These are phyloP conservation scores for Musca domestica DNA, from an alignment of 1,140 invertebrate genomes.

Conservation along the genomic window DNA sequence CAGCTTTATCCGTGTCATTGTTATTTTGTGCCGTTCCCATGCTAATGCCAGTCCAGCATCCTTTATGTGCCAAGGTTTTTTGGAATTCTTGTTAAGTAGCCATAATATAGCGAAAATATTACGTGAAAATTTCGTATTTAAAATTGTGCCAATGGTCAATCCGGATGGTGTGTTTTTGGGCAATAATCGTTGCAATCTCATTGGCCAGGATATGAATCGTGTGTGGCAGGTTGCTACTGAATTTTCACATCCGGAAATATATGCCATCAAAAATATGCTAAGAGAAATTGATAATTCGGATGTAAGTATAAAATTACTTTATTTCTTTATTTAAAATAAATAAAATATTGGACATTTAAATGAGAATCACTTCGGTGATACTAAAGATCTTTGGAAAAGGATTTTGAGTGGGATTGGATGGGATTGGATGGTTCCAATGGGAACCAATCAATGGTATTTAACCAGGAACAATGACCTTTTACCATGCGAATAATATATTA, in stretches of 20 bases:
- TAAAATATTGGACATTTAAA: no score
- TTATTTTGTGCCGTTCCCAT: conserved; percentile 80
- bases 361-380: no score
- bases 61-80: conserved; percentile 90
- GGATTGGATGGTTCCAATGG: no score
- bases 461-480: no score
- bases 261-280: conserved; percentile 76
- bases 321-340: no score
- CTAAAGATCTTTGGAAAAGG: no score
- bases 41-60: conserved; percentile 92
- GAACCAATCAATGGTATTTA: no score
- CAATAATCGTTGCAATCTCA: conserved; percentile 86
- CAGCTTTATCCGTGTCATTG: conserved; percentile 62
- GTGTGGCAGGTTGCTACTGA: conserved; percentile 85
- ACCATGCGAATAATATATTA: no score
- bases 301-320: no score
- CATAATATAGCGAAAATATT: conserved; percentile 71
- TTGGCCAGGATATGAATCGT: conserved; percentile 90
- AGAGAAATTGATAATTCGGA: conserved; percentile 72
- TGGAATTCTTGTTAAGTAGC: conserved; percentile 85
- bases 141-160: conserved; percentile 95
- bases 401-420: no score
- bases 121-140: conserved; percentile 77
- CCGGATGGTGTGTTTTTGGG: conserved; percentile 93
- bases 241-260: conserved; percentile 86